These are phyloP conservation scores for Pyrocoelia pectoralis DNA, from an alignment of 2,888 invertebrate species.

Conservation along the genomic window DNA sequence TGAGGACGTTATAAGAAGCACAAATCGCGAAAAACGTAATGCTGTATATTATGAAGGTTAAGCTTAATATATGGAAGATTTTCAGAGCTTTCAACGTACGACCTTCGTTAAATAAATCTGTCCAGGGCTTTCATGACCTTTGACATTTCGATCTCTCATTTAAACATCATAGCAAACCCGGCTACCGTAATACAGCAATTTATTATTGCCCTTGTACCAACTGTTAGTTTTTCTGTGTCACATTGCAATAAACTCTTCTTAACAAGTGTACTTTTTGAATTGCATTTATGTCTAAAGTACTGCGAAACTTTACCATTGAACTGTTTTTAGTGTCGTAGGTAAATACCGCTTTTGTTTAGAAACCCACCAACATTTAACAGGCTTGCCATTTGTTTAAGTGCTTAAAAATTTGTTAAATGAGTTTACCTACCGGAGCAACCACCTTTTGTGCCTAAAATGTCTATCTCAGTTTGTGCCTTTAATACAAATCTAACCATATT, in stretches of 20 bases:
- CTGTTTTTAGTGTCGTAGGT: too few species aligned
- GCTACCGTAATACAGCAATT: constrained; percentile 19
- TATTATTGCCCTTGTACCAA: constrained; percentile 26
- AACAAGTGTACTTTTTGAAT: not conserved
- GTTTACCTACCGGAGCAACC: not conserved
- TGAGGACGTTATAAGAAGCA: constrained; percentile 22
- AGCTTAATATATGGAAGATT: constrained; percentile 16
- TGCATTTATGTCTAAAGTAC: not conserved
- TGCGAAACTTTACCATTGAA: too few species aligned
- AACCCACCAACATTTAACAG: too few species aligned
- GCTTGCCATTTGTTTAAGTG: too few species aligned
- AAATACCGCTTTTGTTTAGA: too few species aligned
- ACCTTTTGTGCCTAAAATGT: too few species aligned
- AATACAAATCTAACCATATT: too few species aligned
- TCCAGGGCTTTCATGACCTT: constrained; percentile 36
- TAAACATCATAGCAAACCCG: constrained; percentile 16
- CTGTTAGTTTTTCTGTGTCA: not conserved
- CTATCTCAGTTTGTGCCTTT: too few species aligned
- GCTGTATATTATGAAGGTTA: constrained; percentile 25
- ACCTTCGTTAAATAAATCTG: constrained; percentile 40
- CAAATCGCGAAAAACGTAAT: constrained; percentile 16
- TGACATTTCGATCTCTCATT: constrained; percentile 36
- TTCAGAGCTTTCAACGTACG: constrained; percentile 27
- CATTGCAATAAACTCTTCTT: not conserved
- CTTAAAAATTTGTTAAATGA: not conserved